A percentile compares a stretch with the other conserved stretches of the same genome.
Conservation (phyloP, 1,140 invertebrate genomes). For the Charaxes varanes region DNA sequence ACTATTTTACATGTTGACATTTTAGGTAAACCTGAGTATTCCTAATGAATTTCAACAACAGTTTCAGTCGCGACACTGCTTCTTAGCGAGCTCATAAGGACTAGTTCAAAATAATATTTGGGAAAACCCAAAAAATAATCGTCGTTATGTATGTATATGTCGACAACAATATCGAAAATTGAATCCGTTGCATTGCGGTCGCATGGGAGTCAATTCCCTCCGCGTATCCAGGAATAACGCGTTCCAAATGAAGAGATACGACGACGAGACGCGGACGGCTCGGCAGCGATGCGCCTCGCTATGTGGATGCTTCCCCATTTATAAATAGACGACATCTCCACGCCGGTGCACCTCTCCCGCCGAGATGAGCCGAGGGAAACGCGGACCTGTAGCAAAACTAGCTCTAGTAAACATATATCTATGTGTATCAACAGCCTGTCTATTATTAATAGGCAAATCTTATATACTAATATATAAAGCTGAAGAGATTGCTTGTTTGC, state of each 20-base stretch:
- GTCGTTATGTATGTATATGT: too few species aligned
- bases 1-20: too few species aligned
- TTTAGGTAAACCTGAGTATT: too few species aligned
- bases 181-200: not conserved
- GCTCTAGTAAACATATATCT: constrained; percentile 35
- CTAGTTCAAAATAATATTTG: not conserved
- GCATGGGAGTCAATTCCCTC: constrained; percentile 2
- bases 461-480: too few species aligned
- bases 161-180: constrained; percentile 2
- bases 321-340: constrained; percentile 67
- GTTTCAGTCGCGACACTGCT: too few species aligned
- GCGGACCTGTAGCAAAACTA: constrained; percentile 36
- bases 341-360: constrained; percentile 62
- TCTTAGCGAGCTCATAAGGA: too few species aligned
- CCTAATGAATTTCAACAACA: too few species aligned
- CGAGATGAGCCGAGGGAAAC: constrained; percentile 57
- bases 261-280: constrained; percentile 3
- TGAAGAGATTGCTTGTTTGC: too few species aligned
- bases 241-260: constrained; percentile 5
- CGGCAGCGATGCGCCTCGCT: constrained; percentile 38
- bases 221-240: constrained; percentile 3
- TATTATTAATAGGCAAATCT: too few species aligned
- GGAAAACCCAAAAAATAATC: too few species aligned
- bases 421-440: constrained; percentile 54
- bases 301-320: constrained; percentile 46